Evolutionary conservation across 2,113 vertebrate genomes (phyloP), one percentile per base, ranked within the genome.

Genomic region (Catharus minimus): DNA sequence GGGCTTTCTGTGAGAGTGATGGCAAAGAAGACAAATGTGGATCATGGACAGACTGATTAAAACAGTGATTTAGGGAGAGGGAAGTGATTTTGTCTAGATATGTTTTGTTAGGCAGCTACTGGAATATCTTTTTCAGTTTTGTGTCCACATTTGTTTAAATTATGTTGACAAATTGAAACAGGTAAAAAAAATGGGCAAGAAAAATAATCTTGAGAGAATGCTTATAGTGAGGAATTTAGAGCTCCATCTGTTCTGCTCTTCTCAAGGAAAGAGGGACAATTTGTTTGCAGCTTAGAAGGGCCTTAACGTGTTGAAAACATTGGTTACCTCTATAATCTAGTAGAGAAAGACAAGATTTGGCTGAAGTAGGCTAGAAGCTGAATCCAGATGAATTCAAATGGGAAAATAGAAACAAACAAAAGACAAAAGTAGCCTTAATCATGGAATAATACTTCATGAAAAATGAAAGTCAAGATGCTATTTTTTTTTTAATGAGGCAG

Each of bases 171-270:
- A 84, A 82, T 67, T 47, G 66, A 75, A 89, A 49, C 76, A 75
- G 28, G 62, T 84, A 43, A 33, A 0, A 0, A 0, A 20, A 68
- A 90, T n/a, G 32, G 57, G n/a, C 15, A 49, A 75, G 77, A 84
- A 86, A 78, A 92, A 74, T 56, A 28, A 33, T 90, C 88, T 89
- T 65, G 41, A 90, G 44, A 81, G 41, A 68, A 89, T 56, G 52
- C n/a, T 92, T 84, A 11, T 26, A 82, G 38, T 75, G 69, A 53
- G 53, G 76, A 93, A 64, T 86, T 84, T 38, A 53, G 44, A 92
- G 28, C 61, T 93, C 81, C 89, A 88, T 93, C 74, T 93, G 69
- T 89, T 93, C 52, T 72, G 49, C 47, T 72, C 53, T 86, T 89
- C 61, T 90, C 26, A 68, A 56, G 83, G 50, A 93, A 39, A 88